A percentile compares a stretch with the other conserved stretches of the same genome.
Conservation (phyloP, 1,140 invertebrate genomes). For the Dendrolimus kikuchii region DNA sequence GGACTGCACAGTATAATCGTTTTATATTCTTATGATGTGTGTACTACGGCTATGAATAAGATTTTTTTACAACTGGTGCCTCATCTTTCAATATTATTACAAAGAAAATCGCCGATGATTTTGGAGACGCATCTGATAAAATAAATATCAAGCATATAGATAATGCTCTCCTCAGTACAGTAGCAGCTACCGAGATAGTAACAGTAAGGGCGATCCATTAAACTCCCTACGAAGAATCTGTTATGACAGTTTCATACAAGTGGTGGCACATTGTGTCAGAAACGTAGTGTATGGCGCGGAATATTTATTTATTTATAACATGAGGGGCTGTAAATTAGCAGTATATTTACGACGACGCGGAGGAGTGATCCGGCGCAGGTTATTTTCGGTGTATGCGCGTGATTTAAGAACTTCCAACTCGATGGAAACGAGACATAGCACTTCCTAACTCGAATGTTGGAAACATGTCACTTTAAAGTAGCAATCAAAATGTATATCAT, state of each 20-base stretch:
- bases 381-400: conserved; percentile 61
- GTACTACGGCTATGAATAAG: too few species aligned
- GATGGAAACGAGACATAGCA: conserved; percentile 1
- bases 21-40: too few species aligned
- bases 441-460: too few species aligned
- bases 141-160: too few species aligned
- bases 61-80: too few species aligned
- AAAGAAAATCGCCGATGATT: too few species aligned
- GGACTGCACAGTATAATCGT: too few species aligned
- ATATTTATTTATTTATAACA: conserved; percentile 71
- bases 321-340: conserved; percentile 65
- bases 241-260: conserved; percentile 58
- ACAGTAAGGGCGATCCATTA: conserved; percentile 31
- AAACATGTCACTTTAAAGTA: too few species aligned
- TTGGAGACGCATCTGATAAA: too few species aligned
- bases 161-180: too few species aligned
- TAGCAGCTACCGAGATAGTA: conserved; percentile 2
- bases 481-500: too few species aligned
- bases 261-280: conserved; percentile 59
- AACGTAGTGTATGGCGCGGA: conserved; percentile 42
- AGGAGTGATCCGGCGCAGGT: conserved; percentile 53
- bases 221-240: conserved; percentile 42
- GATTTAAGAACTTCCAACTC: conserved; percentile 57
- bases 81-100: too few species aligned
- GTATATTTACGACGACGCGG: conserved; percentile 56